phyloP scores from a whole-genome alignment of 53 echinoderm and acorn worm species.

The Hippasteria phrygiana region DNA sequence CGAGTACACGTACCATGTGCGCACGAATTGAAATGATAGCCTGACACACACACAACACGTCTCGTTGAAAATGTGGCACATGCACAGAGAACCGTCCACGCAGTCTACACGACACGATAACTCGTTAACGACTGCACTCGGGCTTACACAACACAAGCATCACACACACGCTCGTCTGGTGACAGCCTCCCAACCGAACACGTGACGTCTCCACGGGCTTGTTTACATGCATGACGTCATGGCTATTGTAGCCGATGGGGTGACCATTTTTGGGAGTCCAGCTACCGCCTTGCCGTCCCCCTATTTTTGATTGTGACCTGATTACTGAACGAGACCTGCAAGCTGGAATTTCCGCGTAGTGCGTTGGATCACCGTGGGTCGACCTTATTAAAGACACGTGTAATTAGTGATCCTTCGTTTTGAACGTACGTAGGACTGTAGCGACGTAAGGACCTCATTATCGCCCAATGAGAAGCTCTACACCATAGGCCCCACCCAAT shows the following conservation, averaged over 20 bases:
- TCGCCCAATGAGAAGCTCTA: too few relatives aligned
- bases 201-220: constrained; percentile 51
- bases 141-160: not conserved
- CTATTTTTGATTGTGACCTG: too few relatives aligned
- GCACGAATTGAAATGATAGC: not conserved
- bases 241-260: constrained; percentile 33
- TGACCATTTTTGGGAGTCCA: constrained; percentile 26
- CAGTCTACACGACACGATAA: not conserved
- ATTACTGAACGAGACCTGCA: too few relatives aligned
- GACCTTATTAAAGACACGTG: too few relatives aligned
- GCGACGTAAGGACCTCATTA: too few relatives aligned
- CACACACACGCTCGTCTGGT: not conserved
- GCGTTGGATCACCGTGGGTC: not conserved
- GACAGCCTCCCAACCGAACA: not conserved
- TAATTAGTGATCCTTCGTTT: too few relatives aligned
- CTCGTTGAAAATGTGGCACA: not conserved
- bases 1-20: not conserved
- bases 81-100: not conserved
- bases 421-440: too few relatives aligned
- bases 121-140: not conserved
- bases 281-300: not conserved
- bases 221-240: constrained; percentile 64
- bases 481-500: too few relatives aligned
- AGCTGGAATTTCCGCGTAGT: too few relatives aligned
- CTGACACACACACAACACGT: not conserved